Conservation (phyloP, 1,140 invertebrate species). For the Cataglyphis hispanica region DNA sequence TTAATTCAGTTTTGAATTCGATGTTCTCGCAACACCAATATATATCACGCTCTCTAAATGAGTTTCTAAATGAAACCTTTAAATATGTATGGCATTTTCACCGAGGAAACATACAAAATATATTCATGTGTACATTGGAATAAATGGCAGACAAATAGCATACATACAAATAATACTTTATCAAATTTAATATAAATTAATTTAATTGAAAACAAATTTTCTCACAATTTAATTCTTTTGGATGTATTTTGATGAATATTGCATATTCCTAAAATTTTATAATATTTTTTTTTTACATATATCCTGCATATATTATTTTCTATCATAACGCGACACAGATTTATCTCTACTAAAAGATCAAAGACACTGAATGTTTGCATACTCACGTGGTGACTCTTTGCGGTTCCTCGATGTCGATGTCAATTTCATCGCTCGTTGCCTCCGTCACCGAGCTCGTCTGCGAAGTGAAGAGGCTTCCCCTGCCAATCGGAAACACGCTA, state of each 20-base stretch:
- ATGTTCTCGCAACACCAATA: too few species aligned
- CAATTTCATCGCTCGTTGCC: conserved; percentile 91
- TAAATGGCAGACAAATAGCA: too few species aligned
- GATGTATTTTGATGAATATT: not conserved
- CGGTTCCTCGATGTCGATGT: conserved; percentile 89
- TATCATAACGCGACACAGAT: not conserved
- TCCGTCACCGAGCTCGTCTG: conserved; percentile 91
- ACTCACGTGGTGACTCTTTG: conserved; percentile 90
- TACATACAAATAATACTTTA: too few species aligned
- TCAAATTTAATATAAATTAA: too few species aligned
- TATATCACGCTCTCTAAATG: too few species aligned
- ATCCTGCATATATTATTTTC: not conserved
- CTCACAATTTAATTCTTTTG: too few species aligned
- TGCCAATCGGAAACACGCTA: conserved; percentile 82
- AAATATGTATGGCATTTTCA: too few species aligned
- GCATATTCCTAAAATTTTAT: not conserved
- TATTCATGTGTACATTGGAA: too few species aligned
- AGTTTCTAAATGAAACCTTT: too few species aligned
- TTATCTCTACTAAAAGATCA: not conserved
- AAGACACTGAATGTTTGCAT: not conserved
- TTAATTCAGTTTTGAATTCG: not conserved
- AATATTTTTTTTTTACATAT: not conserved
- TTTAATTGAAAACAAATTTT: too few species aligned
- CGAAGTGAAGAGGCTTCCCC: conserved; percentile 88
- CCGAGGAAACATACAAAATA: too few species aligned